Evolutionary conservation across 2,888 invertebrate species (phyloP).

Genomic region (Emmelina monodactyla): DNA sequence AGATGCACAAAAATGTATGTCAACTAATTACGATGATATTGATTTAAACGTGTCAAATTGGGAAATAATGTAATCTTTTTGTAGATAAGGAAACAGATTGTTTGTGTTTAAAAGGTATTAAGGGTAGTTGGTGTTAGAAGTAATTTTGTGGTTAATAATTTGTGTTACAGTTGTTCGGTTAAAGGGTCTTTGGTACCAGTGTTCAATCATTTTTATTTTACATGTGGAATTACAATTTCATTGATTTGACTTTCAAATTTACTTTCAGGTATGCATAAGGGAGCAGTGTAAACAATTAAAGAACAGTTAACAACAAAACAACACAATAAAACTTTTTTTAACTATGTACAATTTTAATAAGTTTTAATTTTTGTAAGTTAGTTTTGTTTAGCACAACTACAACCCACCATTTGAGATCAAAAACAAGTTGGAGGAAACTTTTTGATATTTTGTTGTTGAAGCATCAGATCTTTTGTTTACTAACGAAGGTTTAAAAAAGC

Average conservation of each 20-base stretch:
- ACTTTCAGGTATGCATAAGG: slow-evolving; percentile 53
- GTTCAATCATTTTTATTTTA: background rate
- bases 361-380: slow-evolving; percentile 21
- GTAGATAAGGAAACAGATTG: no score
- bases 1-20: no score
- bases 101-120: no score
- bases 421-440: no score
- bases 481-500: no score
- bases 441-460: no score
- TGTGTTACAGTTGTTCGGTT: no score
- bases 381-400: slow-evolving; percentile 22
- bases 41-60: no score
- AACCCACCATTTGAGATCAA: slow-evolving; percentile 41
- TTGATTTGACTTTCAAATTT: slow-evolving; percentile 2
- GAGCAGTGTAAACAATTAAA: slow-evolving; percentile 23
- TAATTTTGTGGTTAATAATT: background rate
- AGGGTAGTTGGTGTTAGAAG: background rate
- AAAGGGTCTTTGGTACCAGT: slow-evolving; percentile 1
- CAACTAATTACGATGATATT: no score
- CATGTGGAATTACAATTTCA: background rate
- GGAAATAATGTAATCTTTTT: no score
- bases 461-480: no score
- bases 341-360: slow-evolving; percentile 38
- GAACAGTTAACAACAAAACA: slow-evolving; percentile 27
- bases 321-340: slow-evolving; percentile 23